Conservation (phyloP, 2,797 vertebrate species). For the Gallinago solitaria region DNA sequence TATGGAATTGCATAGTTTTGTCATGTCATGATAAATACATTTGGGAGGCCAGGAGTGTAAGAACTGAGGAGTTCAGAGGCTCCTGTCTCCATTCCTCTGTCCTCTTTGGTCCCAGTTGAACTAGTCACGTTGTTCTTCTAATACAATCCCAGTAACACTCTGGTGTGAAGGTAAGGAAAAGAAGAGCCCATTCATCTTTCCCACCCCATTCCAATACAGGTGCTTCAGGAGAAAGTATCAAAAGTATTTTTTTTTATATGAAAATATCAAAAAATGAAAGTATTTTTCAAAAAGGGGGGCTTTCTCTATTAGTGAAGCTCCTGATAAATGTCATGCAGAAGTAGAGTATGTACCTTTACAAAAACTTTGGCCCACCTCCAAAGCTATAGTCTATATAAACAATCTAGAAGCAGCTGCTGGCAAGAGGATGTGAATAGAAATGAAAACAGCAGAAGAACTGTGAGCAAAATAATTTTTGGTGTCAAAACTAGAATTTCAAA, state of each 20-base stretch:
- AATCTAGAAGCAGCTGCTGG: neutral
- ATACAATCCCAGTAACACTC: neutral
- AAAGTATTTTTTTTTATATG: no score
- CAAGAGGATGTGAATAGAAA: neutral
- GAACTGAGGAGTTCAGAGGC: neutral
- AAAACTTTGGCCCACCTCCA: neutral
- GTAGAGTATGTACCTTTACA: neutral
- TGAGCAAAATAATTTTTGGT: conserved; percentile 22
- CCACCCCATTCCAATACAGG: neutral
- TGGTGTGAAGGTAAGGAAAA: neutral
- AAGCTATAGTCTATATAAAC: conserved; percentile 2
- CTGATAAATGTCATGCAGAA: neutral
- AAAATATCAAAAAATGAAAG: no score
- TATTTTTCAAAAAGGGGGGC: neutral
- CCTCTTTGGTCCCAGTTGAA: neutral
- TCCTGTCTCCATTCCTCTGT: neutral
- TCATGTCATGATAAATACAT: neutral
- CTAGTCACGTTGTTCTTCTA: neutral
- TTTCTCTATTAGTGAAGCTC: neutral
- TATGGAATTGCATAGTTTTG: neutral
- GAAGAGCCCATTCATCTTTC: neutral
- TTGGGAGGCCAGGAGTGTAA: neutral
- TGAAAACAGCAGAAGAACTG: conserved; percentile 29
- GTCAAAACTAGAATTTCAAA: neutral
- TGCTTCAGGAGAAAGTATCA: neutral